Conservation (phyloP, 2,888 invertebrate species). For the Fissipunctia ypsillon region DNA sequence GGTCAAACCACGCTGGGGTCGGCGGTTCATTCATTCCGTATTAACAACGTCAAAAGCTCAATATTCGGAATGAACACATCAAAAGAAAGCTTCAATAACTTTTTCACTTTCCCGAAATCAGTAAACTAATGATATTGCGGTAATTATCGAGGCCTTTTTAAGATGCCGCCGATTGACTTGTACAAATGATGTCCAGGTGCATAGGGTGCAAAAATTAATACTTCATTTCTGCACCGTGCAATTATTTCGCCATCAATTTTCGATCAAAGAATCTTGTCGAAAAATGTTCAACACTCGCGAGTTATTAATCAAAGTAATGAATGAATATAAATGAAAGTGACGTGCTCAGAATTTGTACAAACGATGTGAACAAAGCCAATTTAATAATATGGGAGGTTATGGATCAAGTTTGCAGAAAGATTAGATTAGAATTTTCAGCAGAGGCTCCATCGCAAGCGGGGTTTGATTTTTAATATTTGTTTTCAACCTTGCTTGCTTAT, state of each 20-base stretch:
- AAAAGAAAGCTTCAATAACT: constrained; percentile 34
- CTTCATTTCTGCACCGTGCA: constrained; percentile 72
- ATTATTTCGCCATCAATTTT: constrained; percentile 83
- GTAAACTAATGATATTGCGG: constrained; percentile 65
- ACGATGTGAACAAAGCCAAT: constrained; percentile 53
- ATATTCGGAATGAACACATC: constrained; percentile 44
- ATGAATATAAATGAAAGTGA: constrained; percentile 51
- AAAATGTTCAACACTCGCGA: constrained; percentile 58
- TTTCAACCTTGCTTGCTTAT: not conserved
- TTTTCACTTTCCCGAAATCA: constrained; percentile 35
- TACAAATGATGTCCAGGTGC: constrained; percentile 77
- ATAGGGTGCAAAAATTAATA: constrained; percentile 75
- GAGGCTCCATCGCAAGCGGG: constrained; percentile 21
- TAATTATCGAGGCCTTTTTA: constrained; percentile 63
- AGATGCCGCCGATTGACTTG: constrained; percentile 72
- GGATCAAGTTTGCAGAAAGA: constrained; percentile 38
- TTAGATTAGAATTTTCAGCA: constrained; percentile 39
- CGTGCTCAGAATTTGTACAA: constrained; percentile 37
- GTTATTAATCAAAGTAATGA: constrained; percentile 63
- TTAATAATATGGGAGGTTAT: constrained; percentile 35
- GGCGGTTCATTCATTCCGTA: no score
- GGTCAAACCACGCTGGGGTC: no score
- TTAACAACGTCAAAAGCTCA: constrained; percentile 10
- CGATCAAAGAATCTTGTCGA: constrained; percentile 75
- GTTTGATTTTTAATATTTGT: constrained; percentile 15